These are phyloP conservation scores for Orchesella cincta DNA, from an alignment of 1,140 invertebrate genomes.

Conservation along the genomic window DNA sequence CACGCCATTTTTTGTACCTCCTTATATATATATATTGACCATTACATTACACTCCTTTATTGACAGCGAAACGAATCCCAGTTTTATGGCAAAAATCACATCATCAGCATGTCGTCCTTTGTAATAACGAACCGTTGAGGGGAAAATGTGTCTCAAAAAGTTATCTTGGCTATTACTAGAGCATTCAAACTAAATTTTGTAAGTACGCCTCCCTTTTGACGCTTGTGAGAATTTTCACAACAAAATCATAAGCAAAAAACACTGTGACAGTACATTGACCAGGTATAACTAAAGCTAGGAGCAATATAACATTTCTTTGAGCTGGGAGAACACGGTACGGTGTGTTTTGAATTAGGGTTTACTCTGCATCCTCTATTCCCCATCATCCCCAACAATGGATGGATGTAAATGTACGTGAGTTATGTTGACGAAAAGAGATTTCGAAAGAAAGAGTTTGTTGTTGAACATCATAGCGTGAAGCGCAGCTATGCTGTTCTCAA, in stretches of 20 bases:
- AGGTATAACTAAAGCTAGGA: neutral
- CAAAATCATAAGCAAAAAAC: neutral
- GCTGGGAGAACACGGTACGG: neutral
- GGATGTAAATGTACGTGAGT: neutral
- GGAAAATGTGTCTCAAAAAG: neutral
- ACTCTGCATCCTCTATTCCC: neutral
- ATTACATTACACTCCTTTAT: neutral
- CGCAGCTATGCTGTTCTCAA: too few relatives aligned
- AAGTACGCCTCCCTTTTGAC: neutral
- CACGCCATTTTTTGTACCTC: too few relatives aligned
- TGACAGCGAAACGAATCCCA: constrained; percentile 20
- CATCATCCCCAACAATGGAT: too few relatives aligned
- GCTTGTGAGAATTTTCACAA: constrained; percentile 7
- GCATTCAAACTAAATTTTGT: neutral
- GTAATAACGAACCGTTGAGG: constrained; percentile 12
- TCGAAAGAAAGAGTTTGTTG: constrained; percentile 5
- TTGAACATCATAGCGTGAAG: neutral
- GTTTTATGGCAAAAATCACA: neutral
- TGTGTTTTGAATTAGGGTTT: neutral
- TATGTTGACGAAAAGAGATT: constrained; percentile 2
- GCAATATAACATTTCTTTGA: too few relatives aligned
- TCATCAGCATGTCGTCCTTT: neutral
- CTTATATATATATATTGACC: too few relatives aligned
- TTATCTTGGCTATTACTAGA: neutral
- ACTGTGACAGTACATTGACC: constrained; percentile 23